phyloP scores from a whole-genome alignment of 2,888 invertebrate species.

The Mechanitis messenoides region DNA sequence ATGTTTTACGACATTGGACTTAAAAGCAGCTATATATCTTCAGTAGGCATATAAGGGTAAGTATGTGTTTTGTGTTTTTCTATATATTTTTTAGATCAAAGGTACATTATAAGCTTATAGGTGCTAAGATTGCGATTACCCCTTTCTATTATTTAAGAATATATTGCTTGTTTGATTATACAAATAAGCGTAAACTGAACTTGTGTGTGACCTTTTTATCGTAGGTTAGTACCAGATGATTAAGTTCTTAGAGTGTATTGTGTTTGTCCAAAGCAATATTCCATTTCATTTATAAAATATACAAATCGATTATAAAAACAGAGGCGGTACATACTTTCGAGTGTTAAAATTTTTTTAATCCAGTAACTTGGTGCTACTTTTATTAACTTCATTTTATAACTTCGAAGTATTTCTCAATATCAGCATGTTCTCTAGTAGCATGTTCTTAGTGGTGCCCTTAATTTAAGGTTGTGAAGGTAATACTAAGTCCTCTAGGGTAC shows the following conservation, averaged over 20 bases:
- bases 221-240: conserved; percentile 65
- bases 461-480: too few species aligned
- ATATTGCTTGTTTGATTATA: background rate
- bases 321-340: too few species aligned
- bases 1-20: conserved; percentile 67
- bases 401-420: too few species aligned
- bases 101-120: conserved; percentile 24
- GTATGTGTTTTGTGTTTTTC: conserved; percentile 67
- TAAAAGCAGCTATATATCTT: conserved; percentile 59
- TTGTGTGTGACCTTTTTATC: conserved; percentile 27
- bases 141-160: background rate
- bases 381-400: too few species aligned
- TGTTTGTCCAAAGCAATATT: conserved; percentile 3
- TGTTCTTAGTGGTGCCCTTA: too few species aligned
- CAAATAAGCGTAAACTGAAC: conserved; percentile 11
- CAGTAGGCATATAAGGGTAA: conserved; percentile 63
- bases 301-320: too few species aligned
- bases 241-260: conserved; percentile 41
- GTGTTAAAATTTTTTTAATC: too few species aligned
- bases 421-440: too few species aligned
- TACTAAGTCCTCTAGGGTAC: too few species aligned
- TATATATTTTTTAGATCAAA: conserved; percentile 43
- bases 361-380: too few species aligned
- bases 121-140: conserved; percentile 1
- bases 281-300: background rate